These are phyloP conservation scores for Bombylius discolor DNA, from an alignment of 2,888 invertebrate genomes.

Conservation along the genomic window DNA sequence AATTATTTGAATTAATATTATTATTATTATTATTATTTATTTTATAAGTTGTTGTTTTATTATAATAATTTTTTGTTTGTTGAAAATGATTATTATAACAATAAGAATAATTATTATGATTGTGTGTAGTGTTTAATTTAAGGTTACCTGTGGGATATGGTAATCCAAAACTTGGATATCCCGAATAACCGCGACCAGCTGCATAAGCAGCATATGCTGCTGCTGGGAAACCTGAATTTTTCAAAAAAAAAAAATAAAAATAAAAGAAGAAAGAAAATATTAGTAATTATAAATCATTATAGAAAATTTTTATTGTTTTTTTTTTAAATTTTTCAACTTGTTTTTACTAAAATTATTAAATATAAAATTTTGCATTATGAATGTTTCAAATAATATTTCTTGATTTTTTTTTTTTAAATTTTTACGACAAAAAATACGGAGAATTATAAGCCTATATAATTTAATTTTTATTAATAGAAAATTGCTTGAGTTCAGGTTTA, in stretches of 20 bases:
- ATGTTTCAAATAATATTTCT: too few relatives aligned
- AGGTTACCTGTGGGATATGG: slow-evolving; percentile 93
- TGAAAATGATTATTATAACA: too few relatives aligned
- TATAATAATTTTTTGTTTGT: too few relatives aligned
- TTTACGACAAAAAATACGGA: neutral
- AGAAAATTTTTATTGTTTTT: too few relatives aligned
- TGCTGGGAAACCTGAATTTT: slow-evolving; percentile 74
- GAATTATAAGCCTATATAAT: neutral
- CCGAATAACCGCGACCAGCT: slow-evolving; percentile 92
- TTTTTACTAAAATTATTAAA: neutral
- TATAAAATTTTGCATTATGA: too few relatives aligned
- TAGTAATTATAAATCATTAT: too few relatives aligned
- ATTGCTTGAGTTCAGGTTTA: neutral
- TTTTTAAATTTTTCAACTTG: neutral
- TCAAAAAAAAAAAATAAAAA: slow-evolving; percentile 18
- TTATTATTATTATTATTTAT: too few relatives aligned
- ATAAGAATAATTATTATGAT: too few relatives aligned
- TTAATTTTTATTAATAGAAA: neutral
- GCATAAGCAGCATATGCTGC: slow-evolving; percentile 92
- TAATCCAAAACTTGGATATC: slow-evolving; percentile 96
- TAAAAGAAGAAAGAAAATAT: neutral
- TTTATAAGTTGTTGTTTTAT: too few relatives aligned
- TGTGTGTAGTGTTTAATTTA: slow-evolving; percentile 15
- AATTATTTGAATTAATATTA: too few relatives aligned
- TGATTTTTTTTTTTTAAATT: too few relatives aligned